phyloP scores from a whole-genome alignment of 2,888 invertebrate species.

The Steinernema hermaphroditum region DNA sequence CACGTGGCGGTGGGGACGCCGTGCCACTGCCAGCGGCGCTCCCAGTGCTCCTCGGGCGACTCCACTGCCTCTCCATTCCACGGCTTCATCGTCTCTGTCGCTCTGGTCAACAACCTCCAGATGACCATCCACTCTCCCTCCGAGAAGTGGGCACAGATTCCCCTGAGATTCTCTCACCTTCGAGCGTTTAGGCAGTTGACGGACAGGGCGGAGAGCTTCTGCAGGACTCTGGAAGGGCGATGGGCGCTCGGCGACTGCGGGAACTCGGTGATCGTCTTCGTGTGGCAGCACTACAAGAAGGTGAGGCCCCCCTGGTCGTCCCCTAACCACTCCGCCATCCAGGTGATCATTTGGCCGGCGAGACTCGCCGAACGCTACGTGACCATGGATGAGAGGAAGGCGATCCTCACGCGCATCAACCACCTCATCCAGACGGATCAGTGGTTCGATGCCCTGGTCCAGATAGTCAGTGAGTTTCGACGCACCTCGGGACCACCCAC shows the following conservation, averaged over 20 bases:
- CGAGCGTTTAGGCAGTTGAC: constrained; percentile 59
- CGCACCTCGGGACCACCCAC: not conserved
- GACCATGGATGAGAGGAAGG: constrained; percentile 56
- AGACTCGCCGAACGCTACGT: constrained; percentile 62
- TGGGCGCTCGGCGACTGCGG: constrained; percentile 67
- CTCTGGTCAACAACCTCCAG: constrained; percentile 61
- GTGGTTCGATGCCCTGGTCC: constrained; percentile 60
- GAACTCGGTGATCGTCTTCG: constrained; percentile 64
- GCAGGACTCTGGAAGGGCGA: constrained; percentile 61
- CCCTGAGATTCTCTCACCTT: not conserved
- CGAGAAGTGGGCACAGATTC: constrained; percentile 50
- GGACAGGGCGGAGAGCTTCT: constrained; percentile 63
- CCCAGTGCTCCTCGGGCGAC: constrained; percentile 54
- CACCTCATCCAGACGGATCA: constrained; percentile 58
- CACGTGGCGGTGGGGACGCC: constrained; percentile 59
- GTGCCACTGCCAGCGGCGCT: constrained; percentile 64
- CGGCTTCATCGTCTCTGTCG: constrained; percentile 65
- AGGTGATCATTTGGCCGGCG: constrained; percentile 66
- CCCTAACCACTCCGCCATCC: constrained; percentile 24
- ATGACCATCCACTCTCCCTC: constrained; percentile 65
- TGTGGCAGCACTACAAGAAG: constrained; percentile 66
- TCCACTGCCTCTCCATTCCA: constrained; percentile 55
- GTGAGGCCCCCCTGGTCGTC: constrained; percentile 44
- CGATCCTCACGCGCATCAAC: constrained; percentile 59
- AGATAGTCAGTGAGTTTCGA: constrained; percentile 51